Conservation (phyloP, 2,797 vertebrate genomes). For the Sylvilagus floridanus region DNA sequence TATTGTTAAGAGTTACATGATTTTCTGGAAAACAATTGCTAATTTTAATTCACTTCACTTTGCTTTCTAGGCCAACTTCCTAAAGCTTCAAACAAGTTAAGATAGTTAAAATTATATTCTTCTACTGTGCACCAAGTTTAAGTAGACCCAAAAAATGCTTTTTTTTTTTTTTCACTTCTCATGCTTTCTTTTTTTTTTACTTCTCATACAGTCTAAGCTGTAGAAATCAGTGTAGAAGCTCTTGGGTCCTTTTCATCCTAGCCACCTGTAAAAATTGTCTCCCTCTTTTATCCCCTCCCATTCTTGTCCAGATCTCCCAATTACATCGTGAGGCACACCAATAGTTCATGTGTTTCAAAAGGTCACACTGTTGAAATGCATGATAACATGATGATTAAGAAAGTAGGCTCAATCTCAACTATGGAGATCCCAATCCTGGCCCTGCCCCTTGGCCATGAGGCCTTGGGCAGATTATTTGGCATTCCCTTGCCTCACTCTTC, state of each 20-base stretch:
- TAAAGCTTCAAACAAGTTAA: conserved; percentile 49
- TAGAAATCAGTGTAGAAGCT: conserved; percentile 3
- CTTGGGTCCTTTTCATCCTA: background rate
- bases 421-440: background rate
- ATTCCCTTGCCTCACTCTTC: background rate
- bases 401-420: background rate
- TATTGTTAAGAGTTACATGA: conserved; percentile 69
- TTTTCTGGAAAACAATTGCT: conserved; percentile 74
- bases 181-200: background rate
- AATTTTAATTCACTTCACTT: conserved; percentile 72
- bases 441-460: background rate
- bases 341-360: conserved; percentile 21
- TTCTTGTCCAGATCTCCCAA: background rate
- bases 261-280: conserved; percentile 40
- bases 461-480: background rate
- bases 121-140: conserved; percentile 58
- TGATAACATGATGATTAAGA: background rate
- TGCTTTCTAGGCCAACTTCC: conserved; percentile 52
- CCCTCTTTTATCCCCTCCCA: background rate
- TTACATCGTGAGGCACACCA: background rate
- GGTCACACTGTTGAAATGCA: background rate
- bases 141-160: background rate
- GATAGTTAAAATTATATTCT: conserved; percentile 42
- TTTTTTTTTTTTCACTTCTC: too few relatives aligned
- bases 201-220: background rate